Percentiles rank a stretch among this genome's conserved stretches.
These are phyloP conservation scores for Microplitis deprimator DNA, from an alignment of 2,888 invertebrate species.

Conservation along the genomic window DNA sequence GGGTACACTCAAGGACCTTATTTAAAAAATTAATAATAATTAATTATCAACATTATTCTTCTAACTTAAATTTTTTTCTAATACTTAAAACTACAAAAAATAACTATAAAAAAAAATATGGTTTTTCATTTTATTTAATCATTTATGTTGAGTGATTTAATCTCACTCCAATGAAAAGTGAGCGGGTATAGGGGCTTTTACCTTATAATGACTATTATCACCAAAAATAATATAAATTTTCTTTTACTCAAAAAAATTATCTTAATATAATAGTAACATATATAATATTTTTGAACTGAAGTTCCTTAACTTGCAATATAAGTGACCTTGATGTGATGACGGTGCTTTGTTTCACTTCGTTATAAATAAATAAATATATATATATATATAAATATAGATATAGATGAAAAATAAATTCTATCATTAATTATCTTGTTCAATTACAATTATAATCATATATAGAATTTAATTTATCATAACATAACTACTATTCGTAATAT, in stretches of 20 bases:
- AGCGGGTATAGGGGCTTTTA: too few species aligned
- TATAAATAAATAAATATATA: conserved; percentile 42
- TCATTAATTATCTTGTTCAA: conserved; percentile 45
- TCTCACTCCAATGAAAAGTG: too few species aligned
- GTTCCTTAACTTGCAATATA: conserved; percentile 45
- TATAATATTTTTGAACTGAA: conserved; percentile 12
- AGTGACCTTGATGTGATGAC: conserved; percentile 68
- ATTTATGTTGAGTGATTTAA: too few species aligned
- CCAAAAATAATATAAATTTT: conserved; percentile 33
- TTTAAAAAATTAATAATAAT: too few species aligned
- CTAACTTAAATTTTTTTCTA: too few species aligned
- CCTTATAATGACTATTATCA: too few species aligned
- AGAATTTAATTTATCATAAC: conserved; percentile 65
- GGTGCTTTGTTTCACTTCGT: conserved; percentile 69
- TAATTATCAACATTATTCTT: too few species aligned
- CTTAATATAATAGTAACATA: background rate
- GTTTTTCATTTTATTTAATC: too few species aligned
- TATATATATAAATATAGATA: conserved; percentile 38
- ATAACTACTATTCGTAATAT: conserved; percentile 54
- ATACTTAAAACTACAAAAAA: too few species aligned
- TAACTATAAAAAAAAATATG: too few species aligned
- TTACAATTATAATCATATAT: conserved; percentile 54
- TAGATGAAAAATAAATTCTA: conserved; percentile 52
- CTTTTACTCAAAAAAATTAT: background rate
- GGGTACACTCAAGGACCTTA: too few species aligned